These are phyloP conservation scores for Mythimna lalbum DNA, from an alignment of 2,888 invertebrate species.

Conservation along the genomic window DNA sequence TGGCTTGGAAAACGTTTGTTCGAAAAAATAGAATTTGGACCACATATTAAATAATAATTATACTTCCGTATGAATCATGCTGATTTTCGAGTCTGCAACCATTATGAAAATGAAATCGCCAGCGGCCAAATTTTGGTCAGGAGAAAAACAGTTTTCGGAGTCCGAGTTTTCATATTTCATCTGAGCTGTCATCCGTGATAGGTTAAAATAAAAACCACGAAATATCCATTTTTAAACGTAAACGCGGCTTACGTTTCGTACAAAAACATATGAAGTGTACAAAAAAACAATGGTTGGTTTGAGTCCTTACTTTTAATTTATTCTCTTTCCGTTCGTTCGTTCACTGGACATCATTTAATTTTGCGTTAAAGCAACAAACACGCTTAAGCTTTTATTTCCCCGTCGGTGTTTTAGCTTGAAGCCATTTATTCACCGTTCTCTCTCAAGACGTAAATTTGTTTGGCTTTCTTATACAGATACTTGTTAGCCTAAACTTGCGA, in stretches of 20 bases:
- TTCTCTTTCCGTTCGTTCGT: slow-evolving; percentile 78
- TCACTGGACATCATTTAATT: slow-evolving; percentile 83
- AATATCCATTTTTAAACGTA: slow-evolving; percentile 50
- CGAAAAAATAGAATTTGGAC: slow-evolving; percentile 15
- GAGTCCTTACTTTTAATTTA: slow-evolving; percentile 85
- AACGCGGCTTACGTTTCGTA: slow-evolving; percentile 63
- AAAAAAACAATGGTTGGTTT: slow-evolving; percentile 78
- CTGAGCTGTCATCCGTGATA: slow-evolving; percentile 36
- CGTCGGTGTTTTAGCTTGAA: slow-evolving; percentile 72
- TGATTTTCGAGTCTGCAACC: not conserved
- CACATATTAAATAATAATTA: not conserved
- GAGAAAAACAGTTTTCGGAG: slow-evolving; percentile 24
- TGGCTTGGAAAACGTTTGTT: slow-evolving; percentile 14
- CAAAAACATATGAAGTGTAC: slow-evolving; percentile 73
- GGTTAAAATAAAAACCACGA: slow-evolving; percentile 35
- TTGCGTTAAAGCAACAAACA: slow-evolving; percentile 83
- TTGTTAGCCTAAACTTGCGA: slow-evolving; percentile 81
- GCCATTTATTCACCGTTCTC: slow-evolving; percentile 71
- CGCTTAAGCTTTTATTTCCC: slow-evolving; percentile 84
- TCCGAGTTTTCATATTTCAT: slow-evolving; percentile 45
- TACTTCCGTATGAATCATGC: not conserved
- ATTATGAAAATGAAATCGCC: slow-evolving; percentile 12
- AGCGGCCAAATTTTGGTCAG: slow-evolving; percentile 10
- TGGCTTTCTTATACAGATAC: slow-evolving; percentile 79
- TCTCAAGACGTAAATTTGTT: slow-evolving; percentile 78